phyloP scores from a whole-genome alignment of 1,140 invertebrate species.

The Drosophila kikkawai region DNA sequence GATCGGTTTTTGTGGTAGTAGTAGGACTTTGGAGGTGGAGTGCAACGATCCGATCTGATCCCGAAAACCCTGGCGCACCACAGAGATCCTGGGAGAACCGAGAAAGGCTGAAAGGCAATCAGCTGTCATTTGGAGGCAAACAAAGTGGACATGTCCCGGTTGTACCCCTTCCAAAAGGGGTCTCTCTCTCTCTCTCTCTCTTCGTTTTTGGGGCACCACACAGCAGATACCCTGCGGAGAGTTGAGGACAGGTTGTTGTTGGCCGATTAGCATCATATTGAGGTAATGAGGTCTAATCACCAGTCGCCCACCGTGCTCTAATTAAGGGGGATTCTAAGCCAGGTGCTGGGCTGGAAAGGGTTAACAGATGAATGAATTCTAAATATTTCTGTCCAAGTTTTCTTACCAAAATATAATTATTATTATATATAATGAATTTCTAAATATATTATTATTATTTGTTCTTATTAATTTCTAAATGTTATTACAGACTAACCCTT shows the following conservation, averaged over 20 bases:
- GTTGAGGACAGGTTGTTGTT: conserved; percentile 27
- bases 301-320: conserved; percentile 15
- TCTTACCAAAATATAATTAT: too few species aligned
- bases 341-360: conserved; percentile 13
- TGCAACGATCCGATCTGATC: conserved; percentile 34
- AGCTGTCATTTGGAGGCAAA: conserved; percentile 82
- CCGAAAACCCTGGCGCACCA: conserved; percentile 15
- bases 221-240: conserved; percentile 62
- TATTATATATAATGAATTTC: too few species aligned
- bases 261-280: conserved; percentile 3
- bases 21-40: conserved; percentile 4
- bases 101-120: conserved; percentile 68
- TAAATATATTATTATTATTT: too few species aligned
- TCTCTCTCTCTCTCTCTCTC: neutral
- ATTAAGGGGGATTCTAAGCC: conserved; percentile 13
- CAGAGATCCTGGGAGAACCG: conserved; percentile 19
- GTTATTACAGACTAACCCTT: too few species aligned
- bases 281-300: conserved; percentile 47
- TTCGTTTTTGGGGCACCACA: conserved; percentile 43
- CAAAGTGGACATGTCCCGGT: conserved; percentile 74
- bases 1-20: conserved; percentile 4
- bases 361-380: conserved; percentile 5
- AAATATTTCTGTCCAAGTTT: too few species aligned
- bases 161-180: conserved; percentile 21
- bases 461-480: neutral